phyloP scores from a whole-genome alignment of 2,888 invertebrate genomes.

The Lycaena phlaeas region DNA sequence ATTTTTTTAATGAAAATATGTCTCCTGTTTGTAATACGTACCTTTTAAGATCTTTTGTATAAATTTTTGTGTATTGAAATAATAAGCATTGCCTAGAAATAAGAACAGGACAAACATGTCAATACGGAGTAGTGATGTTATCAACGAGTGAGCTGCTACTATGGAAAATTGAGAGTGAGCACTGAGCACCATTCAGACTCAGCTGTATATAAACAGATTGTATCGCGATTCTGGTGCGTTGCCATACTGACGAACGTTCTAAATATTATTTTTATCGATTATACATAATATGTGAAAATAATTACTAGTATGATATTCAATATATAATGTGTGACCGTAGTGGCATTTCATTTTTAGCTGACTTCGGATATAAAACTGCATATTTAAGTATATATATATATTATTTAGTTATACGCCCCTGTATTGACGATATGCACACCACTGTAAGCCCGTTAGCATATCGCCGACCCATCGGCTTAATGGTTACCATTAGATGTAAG shows the following conservation, averaged over 20 bases:
- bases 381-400: conserved; percentile 7
- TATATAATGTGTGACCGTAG: conserved; percentile 10
- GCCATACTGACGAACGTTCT: not conserved
- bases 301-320: not conserved
- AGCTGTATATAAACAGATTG: not conserved
- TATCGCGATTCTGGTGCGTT: not conserved
- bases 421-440: conserved; percentile 16
- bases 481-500: conserved; percentile 69
- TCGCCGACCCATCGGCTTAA: conserved; percentile 26
- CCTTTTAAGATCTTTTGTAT: conserved; percentile 13
- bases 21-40: conserved; percentile 46
- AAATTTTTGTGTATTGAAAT: conserved; percentile 9
- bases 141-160: not conserved
- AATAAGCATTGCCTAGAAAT: conserved; percentile 11
- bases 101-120: conserved; percentile 1
- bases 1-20: conserved; percentile 66
- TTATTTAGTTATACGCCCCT: conserved; percentile 15
- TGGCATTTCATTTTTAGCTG: conserved; percentile 13
- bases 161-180: not conserved
- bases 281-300: not conserved
- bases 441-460: conserved; percentile 14
- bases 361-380: conserved; percentile 11
- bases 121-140: not conserved
- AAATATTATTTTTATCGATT: no score
- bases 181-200: not conserved